phyloP scores from a whole-genome alignment of 2,113 vertebrate species.

The Archocentrus centrarchus region DNA sequence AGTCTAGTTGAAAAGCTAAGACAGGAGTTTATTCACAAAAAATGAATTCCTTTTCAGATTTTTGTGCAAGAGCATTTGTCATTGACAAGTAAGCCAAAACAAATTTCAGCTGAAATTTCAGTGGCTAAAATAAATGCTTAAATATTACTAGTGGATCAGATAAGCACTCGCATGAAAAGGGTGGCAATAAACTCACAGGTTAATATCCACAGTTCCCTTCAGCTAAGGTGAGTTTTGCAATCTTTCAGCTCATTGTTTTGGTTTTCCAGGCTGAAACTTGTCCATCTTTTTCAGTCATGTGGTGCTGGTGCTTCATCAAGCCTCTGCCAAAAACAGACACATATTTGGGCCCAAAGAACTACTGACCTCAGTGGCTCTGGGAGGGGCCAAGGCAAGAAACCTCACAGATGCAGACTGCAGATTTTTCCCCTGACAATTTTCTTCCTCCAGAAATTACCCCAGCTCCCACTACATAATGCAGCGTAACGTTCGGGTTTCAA shows the following conservation, averaged over 20 bases:
- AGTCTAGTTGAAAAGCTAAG: conserved; percentile 37
- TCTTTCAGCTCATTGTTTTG: neutral
- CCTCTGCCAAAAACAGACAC: neutral
- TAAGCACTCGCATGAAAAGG: neutral
- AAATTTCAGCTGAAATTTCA: neutral
- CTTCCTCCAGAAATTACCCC: neutral
- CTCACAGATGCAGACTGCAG: neutral
- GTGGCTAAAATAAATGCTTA: neutral
- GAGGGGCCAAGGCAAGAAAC: neutral
- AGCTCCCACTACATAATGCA: neutral
- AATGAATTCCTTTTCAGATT: conserved; percentile 21
- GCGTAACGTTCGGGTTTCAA: neutral
- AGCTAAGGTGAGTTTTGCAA: neutral
- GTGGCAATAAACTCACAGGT: neutral
- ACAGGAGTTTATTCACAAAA: conserved; percentile 19
- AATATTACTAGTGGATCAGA: neutral
- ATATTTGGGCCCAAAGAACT: neutral
- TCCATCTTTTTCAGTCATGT: neutral
- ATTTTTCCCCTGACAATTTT: neutral
- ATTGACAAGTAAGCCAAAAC: neutral
- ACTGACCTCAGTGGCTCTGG: neutral
- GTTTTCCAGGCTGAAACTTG: neutral
- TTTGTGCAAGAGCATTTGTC: conserved; percentile 16
- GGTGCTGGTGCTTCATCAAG: neutral
- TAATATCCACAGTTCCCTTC: neutral